Evolutionary conservation across 2,888 invertebrate genomes (phyloP).

Genomic region (Hirudinaria manillensis): DNA sequence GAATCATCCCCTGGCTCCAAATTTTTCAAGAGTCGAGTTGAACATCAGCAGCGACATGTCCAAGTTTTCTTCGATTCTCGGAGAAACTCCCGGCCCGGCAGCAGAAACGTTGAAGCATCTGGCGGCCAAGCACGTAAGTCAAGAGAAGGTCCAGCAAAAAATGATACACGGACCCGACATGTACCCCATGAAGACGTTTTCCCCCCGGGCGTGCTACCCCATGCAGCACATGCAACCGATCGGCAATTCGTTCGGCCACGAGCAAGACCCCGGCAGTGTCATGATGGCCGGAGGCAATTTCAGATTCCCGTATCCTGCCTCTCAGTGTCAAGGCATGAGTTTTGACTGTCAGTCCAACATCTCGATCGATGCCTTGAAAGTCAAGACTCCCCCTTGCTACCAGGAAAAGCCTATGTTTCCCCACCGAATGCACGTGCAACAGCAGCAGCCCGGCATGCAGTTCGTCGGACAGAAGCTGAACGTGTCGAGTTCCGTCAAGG

Average conservation of each 20-base stretch:
- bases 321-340: neutral
- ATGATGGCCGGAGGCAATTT: neutral
- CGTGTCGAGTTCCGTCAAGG: neutral
- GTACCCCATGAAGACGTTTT: neutral
- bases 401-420: neutral
- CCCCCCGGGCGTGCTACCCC: neutral
- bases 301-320: neutral
- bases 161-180: neutral
- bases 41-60: slow-evolving; percentile 26
- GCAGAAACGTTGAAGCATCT: slow-evolving; percentile 27
- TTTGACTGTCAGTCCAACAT: neutral
- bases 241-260: neutral
- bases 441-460: neutral
- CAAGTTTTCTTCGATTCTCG: slow-evolving; percentile 28
- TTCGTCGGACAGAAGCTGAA: neutral
- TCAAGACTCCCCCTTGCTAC: neutral
- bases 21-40: neutral
- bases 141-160: neutral
- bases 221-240: neutral
- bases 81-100: slow-evolving; percentile 25
- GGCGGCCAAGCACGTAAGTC: slow-evolving; percentile 27
- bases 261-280: neutral
- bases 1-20: neutral
- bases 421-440: neutral
- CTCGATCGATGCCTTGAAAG: neutral